A percentile compares a stretch with the other conserved stretches of the same genome.
These are phyloP conservation scores for Toxonevra muliebris DNA, from an alignment of 2,888 invertebrate species.

Conservation along the genomic window DNA sequence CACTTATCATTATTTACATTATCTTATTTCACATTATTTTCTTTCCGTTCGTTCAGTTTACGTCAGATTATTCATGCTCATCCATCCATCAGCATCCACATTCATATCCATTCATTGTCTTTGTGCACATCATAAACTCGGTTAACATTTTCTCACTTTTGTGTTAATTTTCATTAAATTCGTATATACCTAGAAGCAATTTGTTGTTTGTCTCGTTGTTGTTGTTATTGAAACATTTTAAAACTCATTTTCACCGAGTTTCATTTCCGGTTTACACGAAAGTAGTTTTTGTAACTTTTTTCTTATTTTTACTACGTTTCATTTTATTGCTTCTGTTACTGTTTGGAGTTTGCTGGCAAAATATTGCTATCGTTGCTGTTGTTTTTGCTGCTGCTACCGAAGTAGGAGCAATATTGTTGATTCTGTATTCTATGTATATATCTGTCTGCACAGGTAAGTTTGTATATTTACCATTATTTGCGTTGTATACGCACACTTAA, in stretches of 20 bases:
- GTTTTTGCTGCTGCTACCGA: conserved; percentile 14
- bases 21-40: no score
- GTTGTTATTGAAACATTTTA: conserved; percentile 9
- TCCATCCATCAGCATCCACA: no score
- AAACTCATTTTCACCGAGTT: conserved; percentile 29
- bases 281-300: conserved; percentile 12
- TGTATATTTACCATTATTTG: neutral
- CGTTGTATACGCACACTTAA: neutral
- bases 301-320: conserved; percentile 12
- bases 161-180: no score
- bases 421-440: conserved; percentile 20
- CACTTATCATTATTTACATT: no score
- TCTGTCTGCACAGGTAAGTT: neutral
- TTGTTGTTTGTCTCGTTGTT: no score
- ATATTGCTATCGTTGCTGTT: conserved; percentile 17
- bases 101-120: no score
- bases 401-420: conserved; percentile 13
- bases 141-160: no score
- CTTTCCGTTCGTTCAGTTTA: no score
- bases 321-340: no score
- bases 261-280: conserved; percentile 9
- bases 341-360: conserved; percentile 4
- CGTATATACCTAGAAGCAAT: no score
- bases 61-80: no score
- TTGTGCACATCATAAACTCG: no score